These are phyloP conservation scores for Lynx canadensis DNA, from an alignment of 2,113 vertebrate species.

Conservation along the genomic window DNA sequence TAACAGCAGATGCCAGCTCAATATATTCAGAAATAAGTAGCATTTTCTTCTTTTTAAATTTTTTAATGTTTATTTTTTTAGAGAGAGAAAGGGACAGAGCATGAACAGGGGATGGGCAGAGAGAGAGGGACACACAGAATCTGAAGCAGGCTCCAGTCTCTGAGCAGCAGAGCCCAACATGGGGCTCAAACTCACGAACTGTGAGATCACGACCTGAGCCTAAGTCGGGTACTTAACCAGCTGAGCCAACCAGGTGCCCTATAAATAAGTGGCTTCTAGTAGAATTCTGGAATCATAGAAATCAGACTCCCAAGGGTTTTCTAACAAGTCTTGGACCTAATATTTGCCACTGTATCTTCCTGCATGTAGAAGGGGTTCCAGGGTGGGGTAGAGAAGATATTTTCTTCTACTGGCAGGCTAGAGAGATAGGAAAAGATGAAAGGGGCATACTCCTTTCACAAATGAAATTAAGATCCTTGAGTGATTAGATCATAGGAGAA, in stretches of 20 bases:
- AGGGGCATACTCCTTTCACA: neutral
- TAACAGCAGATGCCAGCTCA: neutral
- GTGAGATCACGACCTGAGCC: no score
- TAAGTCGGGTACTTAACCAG: no score
- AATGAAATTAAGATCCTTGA: neutral
- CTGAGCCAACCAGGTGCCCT: no score
- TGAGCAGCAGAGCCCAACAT: no score
- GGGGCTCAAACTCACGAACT: no score
- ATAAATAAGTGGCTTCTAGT: neutral
- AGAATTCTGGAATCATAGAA: constrained; percentile 10
- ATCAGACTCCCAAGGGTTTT: neutral
- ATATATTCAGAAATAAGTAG: neutral
- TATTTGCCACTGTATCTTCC: neutral
- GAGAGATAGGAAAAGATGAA: neutral
- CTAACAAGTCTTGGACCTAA: neutral
- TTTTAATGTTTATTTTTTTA: no score
- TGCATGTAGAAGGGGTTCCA: neutral
- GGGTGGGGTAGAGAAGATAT: neutral
- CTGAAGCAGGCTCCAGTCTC: no score
- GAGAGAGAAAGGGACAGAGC: no score
- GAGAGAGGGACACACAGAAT: no score
- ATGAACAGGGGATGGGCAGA: no score
- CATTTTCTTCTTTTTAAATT: no score
- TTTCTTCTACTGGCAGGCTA: neutral
- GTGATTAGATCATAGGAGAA: neutral